Percentiles rank a stretch among this genome's conserved stretches.
phyloP scores from a whole-genome alignment of 1,140 invertebrate species.

The Pollicipes pollicipes region DNA sequence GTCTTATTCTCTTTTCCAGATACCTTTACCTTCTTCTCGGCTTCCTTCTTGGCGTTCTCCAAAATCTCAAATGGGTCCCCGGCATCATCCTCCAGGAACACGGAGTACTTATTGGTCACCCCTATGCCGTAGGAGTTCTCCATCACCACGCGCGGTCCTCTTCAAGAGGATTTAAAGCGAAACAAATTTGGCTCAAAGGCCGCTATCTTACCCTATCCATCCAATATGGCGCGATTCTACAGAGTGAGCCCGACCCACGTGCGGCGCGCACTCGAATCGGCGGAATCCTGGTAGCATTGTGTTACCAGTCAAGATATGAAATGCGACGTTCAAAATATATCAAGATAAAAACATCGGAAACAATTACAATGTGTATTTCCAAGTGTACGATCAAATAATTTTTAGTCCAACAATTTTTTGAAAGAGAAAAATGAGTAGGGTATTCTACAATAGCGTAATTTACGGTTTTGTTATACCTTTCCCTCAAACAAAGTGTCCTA shows the following conservation, averaged over 20 bases:
- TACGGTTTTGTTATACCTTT: too few species aligned
- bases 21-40: conserved; percentile 58
- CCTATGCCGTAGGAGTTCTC: conserved; percentile 83
- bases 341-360: not conserved
- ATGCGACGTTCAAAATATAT: not conserved
- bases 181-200: conserved; percentile 25
- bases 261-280: not conserved
- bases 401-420: too few species aligned
- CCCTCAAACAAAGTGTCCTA: too few species aligned
- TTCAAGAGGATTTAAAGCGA: conserved; percentile 29
- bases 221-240: conserved; percentile 28
- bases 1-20: conserved; percentile 59
- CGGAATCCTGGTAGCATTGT: not conserved
- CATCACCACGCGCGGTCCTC: conserved; percentile 39
- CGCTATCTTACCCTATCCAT: conserved; percentile 19
- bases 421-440: too few species aligned
- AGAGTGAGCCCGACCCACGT: not conserved
- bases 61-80: conserved; percentile 78
- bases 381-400: too few species aligned
- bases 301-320: not conserved
- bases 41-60: conserved; percentile 43
- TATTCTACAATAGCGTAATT: too few species aligned
- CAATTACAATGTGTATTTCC: too few species aligned
- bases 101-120: conserved; percentile 75
- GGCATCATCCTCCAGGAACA: conserved; percentile 65